Evolutionary conservation across 23 tunicate genomes (phyloP).

Genomic region (Corella eumyota): DNA sequence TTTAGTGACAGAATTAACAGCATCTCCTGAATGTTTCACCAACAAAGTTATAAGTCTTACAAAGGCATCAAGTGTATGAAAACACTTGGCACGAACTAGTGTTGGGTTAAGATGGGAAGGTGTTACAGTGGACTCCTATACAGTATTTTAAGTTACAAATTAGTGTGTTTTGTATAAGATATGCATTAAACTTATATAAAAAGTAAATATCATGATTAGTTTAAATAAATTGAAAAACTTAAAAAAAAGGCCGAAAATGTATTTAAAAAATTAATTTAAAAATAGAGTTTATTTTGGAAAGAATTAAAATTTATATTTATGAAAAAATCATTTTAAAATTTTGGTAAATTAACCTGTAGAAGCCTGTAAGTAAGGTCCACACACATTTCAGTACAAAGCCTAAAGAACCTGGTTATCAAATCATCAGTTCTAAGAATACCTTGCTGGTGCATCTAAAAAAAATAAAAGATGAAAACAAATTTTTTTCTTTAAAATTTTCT

Average conservation of each 20-base stretch:
- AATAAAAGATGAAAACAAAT: neutral
- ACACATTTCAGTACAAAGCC: constrained; percentile 92
- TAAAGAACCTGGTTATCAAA: constrained; percentile 80
- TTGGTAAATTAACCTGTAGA: too few relatives aligned
- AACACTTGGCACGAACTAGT: constrained; percentile 81
- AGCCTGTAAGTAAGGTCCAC: constrained; percentile 70
- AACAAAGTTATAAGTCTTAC: constrained; percentile 80
- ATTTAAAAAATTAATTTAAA: too few relatives aligned
- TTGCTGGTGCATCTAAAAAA: constrained; percentile 77
- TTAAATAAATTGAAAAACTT: too few relatives aligned
- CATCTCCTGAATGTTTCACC: constrained; percentile 90
- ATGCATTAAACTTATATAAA: too few relatives aligned
- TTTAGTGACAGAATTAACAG: constrained; percentile 77
- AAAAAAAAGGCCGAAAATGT: too few relatives aligned
- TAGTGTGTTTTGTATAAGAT: neutral
- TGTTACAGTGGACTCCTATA: constrained; percentile 60
- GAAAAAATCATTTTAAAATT: too few relatives aligned
- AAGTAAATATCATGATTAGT: too few relatives aligned
- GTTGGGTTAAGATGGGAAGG: constrained; percentile 84
- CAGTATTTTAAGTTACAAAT: neutral
- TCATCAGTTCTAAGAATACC: constrained; percentile 90
- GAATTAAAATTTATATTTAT: too few relatives aligned
- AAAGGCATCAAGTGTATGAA: constrained; percentile 90
- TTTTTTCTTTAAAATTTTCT: neutral
- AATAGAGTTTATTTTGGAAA: too few relatives aligned